Percentiles rank a stretch among this genome's conserved stretches.
Evolutionary conservation across 2,888 invertebrate species (phyloP).

Genomic region (Ferrisia virgata): DNA sequence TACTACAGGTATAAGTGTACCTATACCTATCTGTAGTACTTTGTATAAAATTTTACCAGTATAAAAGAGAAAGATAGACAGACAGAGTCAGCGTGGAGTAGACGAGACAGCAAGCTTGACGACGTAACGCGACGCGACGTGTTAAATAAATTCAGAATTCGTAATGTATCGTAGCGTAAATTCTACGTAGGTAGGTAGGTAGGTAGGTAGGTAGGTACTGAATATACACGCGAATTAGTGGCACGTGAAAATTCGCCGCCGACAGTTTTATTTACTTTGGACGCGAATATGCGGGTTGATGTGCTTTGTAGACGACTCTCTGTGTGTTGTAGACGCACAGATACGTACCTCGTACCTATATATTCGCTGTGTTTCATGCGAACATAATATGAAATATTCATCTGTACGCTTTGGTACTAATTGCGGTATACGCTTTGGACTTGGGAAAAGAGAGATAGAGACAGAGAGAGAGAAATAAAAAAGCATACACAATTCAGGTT

Average conservation of each 20-base stretch:
- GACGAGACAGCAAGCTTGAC: background rate
- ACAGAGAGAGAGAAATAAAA: no score
- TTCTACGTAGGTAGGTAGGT: background rate
- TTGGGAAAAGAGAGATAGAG: no score
- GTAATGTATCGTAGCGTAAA: background rate
- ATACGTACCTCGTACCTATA: background rate
- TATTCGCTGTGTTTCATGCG: background rate
- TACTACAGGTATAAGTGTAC: background rate
- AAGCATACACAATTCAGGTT: background rate
- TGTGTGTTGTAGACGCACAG: no score
- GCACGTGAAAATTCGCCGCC: slow-evolving; percentile 10
- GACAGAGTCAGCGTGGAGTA: no score
- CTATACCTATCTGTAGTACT: background rate
- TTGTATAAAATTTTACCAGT: no score
- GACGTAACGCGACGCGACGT: background rate
- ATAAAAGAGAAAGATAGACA: background rate
- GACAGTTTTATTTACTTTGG: slow-evolving; percentile 29
- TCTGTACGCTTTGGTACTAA: slow-evolving; percentile 5
- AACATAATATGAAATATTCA: slow-evolving; percentile 11
- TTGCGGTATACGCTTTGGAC: background rate
- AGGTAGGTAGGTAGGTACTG: no score
- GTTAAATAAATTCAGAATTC: slow-evolving; percentile 9
- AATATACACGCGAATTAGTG: background rate
- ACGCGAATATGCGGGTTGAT: slow-evolving; percentile 5
- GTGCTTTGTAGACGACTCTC: background rate